Evolutionary conservation across 2,113 vertebrate species (phyloP).

Genomic region (Mola mola): DNA sequence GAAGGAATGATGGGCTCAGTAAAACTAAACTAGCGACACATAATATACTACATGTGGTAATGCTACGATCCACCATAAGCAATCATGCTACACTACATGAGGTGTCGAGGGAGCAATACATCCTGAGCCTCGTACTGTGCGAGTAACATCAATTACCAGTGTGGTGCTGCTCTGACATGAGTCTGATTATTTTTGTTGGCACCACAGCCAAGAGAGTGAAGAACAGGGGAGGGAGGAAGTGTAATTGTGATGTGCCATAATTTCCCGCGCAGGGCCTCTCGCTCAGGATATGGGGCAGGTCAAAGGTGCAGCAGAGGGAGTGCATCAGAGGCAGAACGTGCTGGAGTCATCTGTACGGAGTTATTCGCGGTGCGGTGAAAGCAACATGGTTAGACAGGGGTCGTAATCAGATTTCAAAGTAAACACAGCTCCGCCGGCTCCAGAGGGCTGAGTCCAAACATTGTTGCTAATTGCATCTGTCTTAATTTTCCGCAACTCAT

Average conservation of each 20-base stretch:
- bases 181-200: slow-evolving; percentile 74
- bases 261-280: slow-evolving; percentile 62
- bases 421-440: slow-evolving; percentile 69
- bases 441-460: slow-evolving; percentile 67
- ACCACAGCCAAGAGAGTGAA: slow-evolving; percentile 42
- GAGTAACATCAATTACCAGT: slow-evolving; percentile 58
- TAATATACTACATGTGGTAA: slow-evolving; percentile 70
- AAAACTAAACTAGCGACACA: slow-evolving; percentile 64
- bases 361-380: slow-evolving; percentile 68
- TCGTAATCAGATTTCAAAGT: slow-evolving; percentile 79
- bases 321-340: slow-evolving; percentile 58
- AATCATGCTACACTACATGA: slow-evolving; percentile 52
- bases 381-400: slow-evolving; percentile 68
- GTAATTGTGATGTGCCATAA: slow-evolving; percentile 70
- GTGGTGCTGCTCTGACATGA: slow-evolving; percentile 57
- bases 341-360: slow-evolving; percentile 70
- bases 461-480: slow-evolving; percentile 73
- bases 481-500: slow-evolving; percentile 76
- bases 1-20: slow-evolving; percentile 56
- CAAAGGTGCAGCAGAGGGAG: slow-evolving; percentile 63
- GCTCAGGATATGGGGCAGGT: slow-evolving; percentile 63
- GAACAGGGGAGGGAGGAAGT: slow-evolving; percentile 52
- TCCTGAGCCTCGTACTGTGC: slow-evolving; percentile 44
- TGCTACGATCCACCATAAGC: slow-evolving; percentile 60
- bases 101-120: slow-evolving; percentile 71